These are phyloP conservation scores for Lasioglossum oenotherae DNA, from an alignment of 2,888 invertebrate species.

Conservation along the genomic window DNA sequence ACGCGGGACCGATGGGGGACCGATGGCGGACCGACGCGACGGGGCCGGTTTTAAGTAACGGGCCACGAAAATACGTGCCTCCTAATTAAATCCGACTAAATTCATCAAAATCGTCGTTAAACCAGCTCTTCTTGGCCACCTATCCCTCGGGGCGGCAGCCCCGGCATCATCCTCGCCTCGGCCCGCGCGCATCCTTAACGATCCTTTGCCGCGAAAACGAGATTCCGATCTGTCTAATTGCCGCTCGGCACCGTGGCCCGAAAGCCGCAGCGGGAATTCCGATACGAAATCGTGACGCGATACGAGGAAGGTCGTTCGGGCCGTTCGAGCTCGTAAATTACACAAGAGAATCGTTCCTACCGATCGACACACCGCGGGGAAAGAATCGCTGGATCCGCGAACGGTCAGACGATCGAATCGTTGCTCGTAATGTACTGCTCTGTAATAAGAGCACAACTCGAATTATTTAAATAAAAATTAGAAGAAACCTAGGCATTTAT, in stretches of 20 bases:
- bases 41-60: constrained; percentile 68
- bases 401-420: background rate
- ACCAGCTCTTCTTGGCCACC: constrained; percentile 49
- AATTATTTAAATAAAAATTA: background rate
- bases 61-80: constrained; percentile 74
- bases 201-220: constrained; percentile 68
- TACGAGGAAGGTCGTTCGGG: constrained; percentile 40
- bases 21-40: constrained; percentile 10
- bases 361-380: constrained; percentile 36
- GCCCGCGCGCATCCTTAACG: constrained; percentile 56
- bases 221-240: constrained; percentile 75
- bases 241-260: constrained; percentile 58
- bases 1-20: constrained; percentile 33
- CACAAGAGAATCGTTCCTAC: constrained; percentile 34
- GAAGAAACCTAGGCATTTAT: no score
- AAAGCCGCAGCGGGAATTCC: constrained; percentile 56
- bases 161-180: background rate
- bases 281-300: constrained; percentile 49
- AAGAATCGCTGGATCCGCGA: constrained; percentile 28
- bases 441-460: background rate
- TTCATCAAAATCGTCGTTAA: constrained; percentile 79
- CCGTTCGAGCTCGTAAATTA: constrained; percentile 56
- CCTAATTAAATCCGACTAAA: constrained; percentile 80
- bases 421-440: background rate
- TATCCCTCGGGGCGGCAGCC: constrained; percentile 49